Evolutionary conservation across 2,888 invertebrate genomes (phyloP).

Genomic region (Drosophila atripex): DNA sequence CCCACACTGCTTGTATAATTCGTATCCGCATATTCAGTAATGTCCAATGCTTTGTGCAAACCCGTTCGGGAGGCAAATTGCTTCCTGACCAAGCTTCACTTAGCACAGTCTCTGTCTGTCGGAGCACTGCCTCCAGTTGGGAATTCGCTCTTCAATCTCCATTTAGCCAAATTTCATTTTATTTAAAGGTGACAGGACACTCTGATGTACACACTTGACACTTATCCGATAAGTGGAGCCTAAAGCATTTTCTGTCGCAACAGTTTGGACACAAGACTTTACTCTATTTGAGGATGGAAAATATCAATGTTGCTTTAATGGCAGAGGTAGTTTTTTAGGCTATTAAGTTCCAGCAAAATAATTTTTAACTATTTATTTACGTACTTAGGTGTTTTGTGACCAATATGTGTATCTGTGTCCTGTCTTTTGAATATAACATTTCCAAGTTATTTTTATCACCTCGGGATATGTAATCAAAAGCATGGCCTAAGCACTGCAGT

Average conservation of each 20-base stretch:
- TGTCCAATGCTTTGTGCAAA: conserved; percentile 48
- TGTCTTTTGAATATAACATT: conserved; percentile 39
- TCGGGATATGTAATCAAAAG: conserved; percentile 49
- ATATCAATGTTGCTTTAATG: too few species aligned
- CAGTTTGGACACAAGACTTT: too few species aligned
- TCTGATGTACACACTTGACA: too few species aligned
- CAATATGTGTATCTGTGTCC: conserved; percentile 39
- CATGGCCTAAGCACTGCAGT: conserved; percentile 40
- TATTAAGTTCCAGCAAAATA: too few species aligned
- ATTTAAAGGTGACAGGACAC: too few species aligned
- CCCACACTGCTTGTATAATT: not conserved
- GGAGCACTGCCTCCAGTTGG: not conserved
- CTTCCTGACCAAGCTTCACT: conserved; percentile 45
- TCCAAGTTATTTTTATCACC: conserved; percentile 45
- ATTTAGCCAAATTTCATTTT: too few species aligned
- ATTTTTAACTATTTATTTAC: too few species aligned
- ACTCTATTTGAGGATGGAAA: too few species aligned
- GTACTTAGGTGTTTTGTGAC: conserved; percentile 25
- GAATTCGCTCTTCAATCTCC: too few species aligned
- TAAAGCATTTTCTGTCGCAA: too few species aligned
- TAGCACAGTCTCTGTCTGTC: not conserved
- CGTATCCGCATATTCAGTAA: conserved; percentile 8
- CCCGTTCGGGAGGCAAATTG: conserved; percentile 67
- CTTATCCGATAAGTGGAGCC: too few species aligned
- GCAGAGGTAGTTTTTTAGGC: too few species aligned